phyloP scores from a whole-genome alignment of 1,140 invertebrate genomes.

The Oncopeltus fasciatus region DNA sequence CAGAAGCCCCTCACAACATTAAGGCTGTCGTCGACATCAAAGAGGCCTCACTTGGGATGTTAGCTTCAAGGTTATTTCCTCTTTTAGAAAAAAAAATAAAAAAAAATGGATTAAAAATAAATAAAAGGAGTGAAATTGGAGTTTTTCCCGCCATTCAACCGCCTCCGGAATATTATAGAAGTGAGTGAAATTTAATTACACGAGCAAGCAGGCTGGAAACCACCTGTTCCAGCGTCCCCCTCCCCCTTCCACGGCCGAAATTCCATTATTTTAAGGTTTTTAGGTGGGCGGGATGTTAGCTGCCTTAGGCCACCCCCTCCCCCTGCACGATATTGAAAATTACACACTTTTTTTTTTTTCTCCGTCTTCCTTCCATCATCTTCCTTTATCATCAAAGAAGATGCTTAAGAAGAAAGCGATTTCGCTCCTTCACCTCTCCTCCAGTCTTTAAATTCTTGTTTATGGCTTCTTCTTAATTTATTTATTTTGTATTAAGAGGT shows the following conservation, averaged over 20 bases:
- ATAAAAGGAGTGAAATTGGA: too few relatives aligned
- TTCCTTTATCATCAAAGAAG: neutral
- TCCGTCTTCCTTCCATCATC: neutral
- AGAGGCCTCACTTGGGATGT: too few relatives aligned
- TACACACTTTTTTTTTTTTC: neutral
- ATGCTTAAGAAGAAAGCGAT: neutral
- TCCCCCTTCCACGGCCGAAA: neutral
- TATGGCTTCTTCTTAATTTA: too few relatives aligned
- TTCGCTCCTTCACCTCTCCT: neutral
- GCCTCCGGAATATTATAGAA: too few relatives aligned
- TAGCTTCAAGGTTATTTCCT: too few relatives aligned
- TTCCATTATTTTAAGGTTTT: neutral
- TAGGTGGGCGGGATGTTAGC: neutral
- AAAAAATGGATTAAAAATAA: too few relatives aligned
- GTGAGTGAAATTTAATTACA: neutral
- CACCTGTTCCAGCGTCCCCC: neutral
- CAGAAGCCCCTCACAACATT: too few relatives aligned
- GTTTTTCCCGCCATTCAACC: too few relatives aligned
- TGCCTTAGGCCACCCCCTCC: neutral
- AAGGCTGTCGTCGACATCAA: too few relatives aligned
- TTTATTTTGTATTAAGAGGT: too few relatives aligned
- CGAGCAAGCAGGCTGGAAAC: neutral
- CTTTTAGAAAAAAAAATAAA: too few relatives aligned
- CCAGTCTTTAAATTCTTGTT: too few relatives aligned
- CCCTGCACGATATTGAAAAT: neutral